Conservation (phyloP, 2,113 vertebrate genomes). For the Petromus typicus region DNA sequence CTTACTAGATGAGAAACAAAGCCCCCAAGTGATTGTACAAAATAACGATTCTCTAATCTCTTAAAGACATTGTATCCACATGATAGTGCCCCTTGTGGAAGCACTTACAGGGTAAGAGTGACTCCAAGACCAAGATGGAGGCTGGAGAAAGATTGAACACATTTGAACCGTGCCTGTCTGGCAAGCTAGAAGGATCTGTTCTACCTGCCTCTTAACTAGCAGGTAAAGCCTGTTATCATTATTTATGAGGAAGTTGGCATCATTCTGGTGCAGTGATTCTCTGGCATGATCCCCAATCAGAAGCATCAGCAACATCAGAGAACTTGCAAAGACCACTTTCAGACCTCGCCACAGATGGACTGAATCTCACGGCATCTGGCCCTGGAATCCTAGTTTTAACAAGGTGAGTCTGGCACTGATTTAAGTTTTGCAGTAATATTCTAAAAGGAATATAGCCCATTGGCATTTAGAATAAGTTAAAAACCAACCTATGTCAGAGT, state of each 20-base stretch:
- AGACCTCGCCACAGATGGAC: neutral
- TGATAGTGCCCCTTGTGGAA: neutral
- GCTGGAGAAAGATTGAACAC: neutral
- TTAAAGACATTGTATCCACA: neutral
- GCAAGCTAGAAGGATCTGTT: neutral
- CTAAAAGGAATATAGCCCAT: neutral
- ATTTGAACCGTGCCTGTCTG: neutral
- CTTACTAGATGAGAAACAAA: neutral
- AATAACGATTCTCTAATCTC: neutral
- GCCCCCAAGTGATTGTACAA: neutral
- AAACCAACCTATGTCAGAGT: neutral
- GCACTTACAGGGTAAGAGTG: neutral
- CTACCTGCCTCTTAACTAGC: constrained; percentile 30
- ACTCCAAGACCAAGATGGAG: neutral
- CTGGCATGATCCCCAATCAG: neutral
- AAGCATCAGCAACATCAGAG: neutral
- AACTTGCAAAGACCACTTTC: neutral
- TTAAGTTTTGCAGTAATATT: neutral
- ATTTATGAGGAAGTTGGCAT: neutral
- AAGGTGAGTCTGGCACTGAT: neutral
- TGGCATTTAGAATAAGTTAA: neutral
- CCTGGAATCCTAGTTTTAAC: neutral
- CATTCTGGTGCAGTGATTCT: neutral
- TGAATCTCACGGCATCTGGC: neutral
- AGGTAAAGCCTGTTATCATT: neutral